These are phyloP conservation scores for Aromia moschata DNA, from an alignment of 2,888 invertebrate genomes.

Conservation along the genomic window DNA sequence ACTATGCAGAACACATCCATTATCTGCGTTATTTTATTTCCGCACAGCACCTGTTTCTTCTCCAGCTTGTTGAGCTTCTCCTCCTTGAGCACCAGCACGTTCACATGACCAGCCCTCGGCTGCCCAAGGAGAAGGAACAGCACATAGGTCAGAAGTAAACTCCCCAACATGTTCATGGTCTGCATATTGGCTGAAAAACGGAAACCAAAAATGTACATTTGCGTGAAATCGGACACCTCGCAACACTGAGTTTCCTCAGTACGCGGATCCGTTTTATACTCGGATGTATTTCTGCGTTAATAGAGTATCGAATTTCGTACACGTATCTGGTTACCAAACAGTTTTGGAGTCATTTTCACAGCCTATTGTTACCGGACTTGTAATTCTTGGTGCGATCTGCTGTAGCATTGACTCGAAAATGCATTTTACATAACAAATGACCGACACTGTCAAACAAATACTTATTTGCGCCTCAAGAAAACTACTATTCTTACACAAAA, in stretches of 20 bases:
- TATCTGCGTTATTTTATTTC: conserved; percentile 20
- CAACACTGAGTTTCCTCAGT: conserved; percentile 3
- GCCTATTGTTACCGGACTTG: too few relatives aligned
- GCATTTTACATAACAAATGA: too few relatives aligned
- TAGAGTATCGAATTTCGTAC: conserved; percentile 27
- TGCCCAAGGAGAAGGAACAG: not conserved
- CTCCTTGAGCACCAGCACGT: conserved; percentile 5
- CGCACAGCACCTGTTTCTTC: conserved; percentile 24
- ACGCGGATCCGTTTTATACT: conserved; percentile 10
- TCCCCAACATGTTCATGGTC: conserved; percentile 12
- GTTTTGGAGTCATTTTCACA: not conserved
- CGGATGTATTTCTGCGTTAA: conserved; percentile 23
- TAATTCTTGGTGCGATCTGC: too few relatives aligned
- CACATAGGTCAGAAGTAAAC: not conserved
- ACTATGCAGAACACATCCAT: conserved; percentile 27
- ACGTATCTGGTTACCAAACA: conserved; percentile 21
- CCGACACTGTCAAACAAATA: too few relatives aligned
- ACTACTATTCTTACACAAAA: too few relatives aligned
- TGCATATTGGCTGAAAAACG: not conserved
- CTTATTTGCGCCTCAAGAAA: too few relatives aligned
- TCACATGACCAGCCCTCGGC: not conserved
- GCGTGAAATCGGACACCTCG: not conserved
- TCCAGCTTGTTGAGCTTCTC: conserved; percentile 8
- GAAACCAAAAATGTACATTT: not conserved
- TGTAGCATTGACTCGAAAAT: too few relatives aligned